These are phyloP conservation scores for Triplophysa bombifrons DNA, from an alignment of 2,797 vertebrate species.

Conservation along the genomic window DNA sequence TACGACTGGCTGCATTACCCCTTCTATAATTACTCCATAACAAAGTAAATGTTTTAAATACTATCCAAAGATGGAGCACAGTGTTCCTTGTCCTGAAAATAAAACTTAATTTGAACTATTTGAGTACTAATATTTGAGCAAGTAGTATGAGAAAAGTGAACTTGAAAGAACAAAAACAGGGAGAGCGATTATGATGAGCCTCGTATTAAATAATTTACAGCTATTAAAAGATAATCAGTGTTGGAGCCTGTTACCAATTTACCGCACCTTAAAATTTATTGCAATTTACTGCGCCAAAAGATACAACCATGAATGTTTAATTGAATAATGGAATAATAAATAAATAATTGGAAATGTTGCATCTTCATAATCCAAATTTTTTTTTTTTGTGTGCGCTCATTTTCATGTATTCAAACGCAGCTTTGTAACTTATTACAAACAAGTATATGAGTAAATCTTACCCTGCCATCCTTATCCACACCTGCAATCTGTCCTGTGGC, in stretches of 20 bases:
- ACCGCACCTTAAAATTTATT: not conserved
- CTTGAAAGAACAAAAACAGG: not conserved
- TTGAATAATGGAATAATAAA: too few relatives aligned
- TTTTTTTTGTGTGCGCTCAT: too few relatives aligned
- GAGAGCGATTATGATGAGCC: not conserved
- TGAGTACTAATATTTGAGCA: not conserved
- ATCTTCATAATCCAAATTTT: too few relatives aligned
- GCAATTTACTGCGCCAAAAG: not conserved
- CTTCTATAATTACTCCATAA: too few relatives aligned
- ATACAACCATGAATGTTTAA: too few relatives aligned
- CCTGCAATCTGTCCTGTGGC: conserved; percentile 98
- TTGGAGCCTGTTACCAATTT: too few relatives aligned
- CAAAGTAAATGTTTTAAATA: too few relatives aligned
- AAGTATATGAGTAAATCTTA: conserved; percentile 66
- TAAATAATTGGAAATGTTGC: not conserved
- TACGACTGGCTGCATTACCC: too few relatives aligned
- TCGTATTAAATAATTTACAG: not conserved
- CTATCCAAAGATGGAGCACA: too few relatives aligned
- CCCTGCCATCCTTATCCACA: conserved; percentile 98
- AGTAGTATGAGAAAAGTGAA: not conserved
- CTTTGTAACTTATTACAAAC: not conserved
- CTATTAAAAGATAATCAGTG: conserved; percentile 1
- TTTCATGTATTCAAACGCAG: too few relatives aligned
- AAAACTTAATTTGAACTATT: not conserved
- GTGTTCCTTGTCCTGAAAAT: too few relatives aligned